Percentiles rank a stretch among this genome's conserved stretches.
These are phyloP conservation scores for Hemibagrus guttatus DNA, from an alignment of 2,797 vertebrate species.

Conservation along the genomic window DNA sequence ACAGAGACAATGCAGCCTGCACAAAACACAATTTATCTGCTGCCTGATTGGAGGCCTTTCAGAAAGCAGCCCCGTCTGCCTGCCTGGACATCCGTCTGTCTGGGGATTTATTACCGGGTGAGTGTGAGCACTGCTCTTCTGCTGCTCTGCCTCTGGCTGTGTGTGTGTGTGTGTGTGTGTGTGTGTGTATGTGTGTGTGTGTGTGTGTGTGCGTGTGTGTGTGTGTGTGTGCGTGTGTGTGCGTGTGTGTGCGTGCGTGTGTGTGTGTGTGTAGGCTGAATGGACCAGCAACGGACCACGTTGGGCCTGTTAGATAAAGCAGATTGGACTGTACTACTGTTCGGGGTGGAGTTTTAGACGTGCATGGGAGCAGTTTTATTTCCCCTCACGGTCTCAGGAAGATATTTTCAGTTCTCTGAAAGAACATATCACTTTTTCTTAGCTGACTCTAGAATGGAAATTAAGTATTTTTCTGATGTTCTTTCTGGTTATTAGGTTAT, in stretches of 20 bases:
- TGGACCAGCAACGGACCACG: slow-evolving; percentile 29
- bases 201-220: neutral
- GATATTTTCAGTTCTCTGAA: neutral
- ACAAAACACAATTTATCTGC: slow-evolving; percentile 76
- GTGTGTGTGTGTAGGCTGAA: slow-evolving; percentile 20
- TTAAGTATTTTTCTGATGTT: neutral
- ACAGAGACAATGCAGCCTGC: slow-evolving; percentile 81
- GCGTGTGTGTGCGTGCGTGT: slow-evolving; percentile 28
- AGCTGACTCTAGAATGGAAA: neutral
- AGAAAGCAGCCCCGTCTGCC: slow-evolving; percentile 67
- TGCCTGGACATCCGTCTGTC: slow-evolving; percentile 58
- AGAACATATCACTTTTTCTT: neutral
- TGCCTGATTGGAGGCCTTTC: slow-evolving; percentile 76
- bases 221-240: slow-evolving; percentile 18
- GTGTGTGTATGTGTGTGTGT: neutral
- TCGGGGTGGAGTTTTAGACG: slow-evolving; percentile 9
- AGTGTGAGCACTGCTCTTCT: slow-evolving; percentile 68
- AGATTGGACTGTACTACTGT: slow-evolving; percentile 28
- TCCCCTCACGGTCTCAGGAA: neutral
- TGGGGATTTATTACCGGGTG: slow-evolving; percentile 78
- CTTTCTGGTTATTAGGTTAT: neutral
- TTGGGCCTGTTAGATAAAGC: slow-evolving; percentile 22
- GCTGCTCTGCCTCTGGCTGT: slow-evolving; percentile 51
- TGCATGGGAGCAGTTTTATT: neutral
- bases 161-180: neutral